Conservation (phyloP, 2,888 invertebrate species). For the Eledona agricola region DNA sequence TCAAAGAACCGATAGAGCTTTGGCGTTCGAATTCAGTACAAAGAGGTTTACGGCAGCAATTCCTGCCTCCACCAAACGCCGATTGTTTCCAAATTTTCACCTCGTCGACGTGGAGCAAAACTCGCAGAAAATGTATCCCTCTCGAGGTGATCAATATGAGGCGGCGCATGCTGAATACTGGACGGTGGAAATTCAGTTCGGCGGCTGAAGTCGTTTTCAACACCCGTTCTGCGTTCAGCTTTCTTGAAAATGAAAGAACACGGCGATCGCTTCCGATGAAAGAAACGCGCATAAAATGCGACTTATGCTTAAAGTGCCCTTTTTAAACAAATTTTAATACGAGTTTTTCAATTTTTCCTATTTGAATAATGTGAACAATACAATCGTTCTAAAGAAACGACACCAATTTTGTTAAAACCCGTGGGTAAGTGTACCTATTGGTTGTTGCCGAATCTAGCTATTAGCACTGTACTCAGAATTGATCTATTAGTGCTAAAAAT, state of each 20-base stretch:
- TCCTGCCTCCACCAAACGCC: background rate
- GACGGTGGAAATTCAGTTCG: slow-evolving; percentile 6
- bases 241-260: slow-evolving; percentile 12
- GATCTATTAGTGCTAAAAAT: too few relatives aligned
- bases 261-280: background rate
- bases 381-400: too few relatives aligned
- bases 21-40: too few relatives aligned
- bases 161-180: slow-evolving; percentile 21
- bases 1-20: too few relatives aligned
- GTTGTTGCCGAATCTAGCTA: too few relatives aligned
- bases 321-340: slow-evolving; percentile 11
- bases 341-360: too few relatives aligned
- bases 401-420: too few relatives aligned
- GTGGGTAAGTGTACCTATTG: too few relatives aligned
- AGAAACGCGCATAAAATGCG: background rate
- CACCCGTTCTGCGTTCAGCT: slow-evolving; percentile 22
- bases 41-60: background rate
- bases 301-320: slow-evolving; percentile 21
- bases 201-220: slow-evolving; percentile 9
- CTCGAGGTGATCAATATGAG: slow-evolving; percentile 24
- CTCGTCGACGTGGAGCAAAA: slow-evolving; percentile 9
- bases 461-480: too few relatives aligned
- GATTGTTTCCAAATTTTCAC: too few relatives aligned
- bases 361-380: too few relatives aligned
- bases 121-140: slow-evolving; percentile 4